Conservation (phyloP, 2,888 invertebrate species). For the Drosophila prostipennis region DNA sequence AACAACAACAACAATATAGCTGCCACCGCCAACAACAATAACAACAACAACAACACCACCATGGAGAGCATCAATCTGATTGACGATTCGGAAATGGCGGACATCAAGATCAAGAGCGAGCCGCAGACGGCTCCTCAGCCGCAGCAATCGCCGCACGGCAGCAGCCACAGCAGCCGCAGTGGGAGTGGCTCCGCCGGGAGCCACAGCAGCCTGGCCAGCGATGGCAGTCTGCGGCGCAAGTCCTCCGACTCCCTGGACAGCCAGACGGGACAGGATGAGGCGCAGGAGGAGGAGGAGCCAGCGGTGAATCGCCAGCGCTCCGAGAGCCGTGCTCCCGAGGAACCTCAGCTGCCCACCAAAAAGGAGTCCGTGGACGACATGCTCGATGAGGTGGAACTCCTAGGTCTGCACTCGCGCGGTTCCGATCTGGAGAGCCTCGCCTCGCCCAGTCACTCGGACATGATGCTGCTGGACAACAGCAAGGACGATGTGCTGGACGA, state of each 20-base stretch:
- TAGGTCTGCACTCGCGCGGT: conserved; percentile 82
- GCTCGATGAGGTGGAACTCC: conserved; percentile 82
- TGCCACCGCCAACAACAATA: conserved; percentile 79
- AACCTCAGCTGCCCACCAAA: conserved; percentile 71
- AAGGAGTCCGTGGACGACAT: conserved; percentile 82
- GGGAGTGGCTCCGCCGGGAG: conserved; percentile 26
- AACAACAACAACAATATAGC: conserved; percentile 77
- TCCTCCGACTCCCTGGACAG: conserved; percentile 76
- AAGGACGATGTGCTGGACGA: conserved; percentile 88
- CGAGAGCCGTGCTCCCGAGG: conserved; percentile 26
- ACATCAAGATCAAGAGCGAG: conserved; percentile 82
- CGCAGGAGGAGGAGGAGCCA: conserved; percentile 36
- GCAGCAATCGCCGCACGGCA: conserved; percentile 84
- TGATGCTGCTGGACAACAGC: conserved; percentile 85
- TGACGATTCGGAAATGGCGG: conserved; percentile 73
- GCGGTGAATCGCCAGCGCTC: conserved; percentile 15
- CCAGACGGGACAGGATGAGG: conserved; percentile 54
- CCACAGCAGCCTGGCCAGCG: conserved; percentile 58
- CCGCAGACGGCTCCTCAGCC: conserved; percentile 77
- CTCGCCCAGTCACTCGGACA: conserved; percentile 85
- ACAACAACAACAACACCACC: conserved; percentile 67
- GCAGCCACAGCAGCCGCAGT: conserved; percentile 65
- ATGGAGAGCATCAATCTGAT: conserved; percentile 84
- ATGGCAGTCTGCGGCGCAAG: conserved; percentile 69
- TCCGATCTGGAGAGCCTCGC: conserved; percentile 86